Percentiles rank a stretch among this genome's conserved stretches.
Conservation (phyloP, 2,888 invertebrate genomes). For the Leptinotarsa peninsularis region DNA sequence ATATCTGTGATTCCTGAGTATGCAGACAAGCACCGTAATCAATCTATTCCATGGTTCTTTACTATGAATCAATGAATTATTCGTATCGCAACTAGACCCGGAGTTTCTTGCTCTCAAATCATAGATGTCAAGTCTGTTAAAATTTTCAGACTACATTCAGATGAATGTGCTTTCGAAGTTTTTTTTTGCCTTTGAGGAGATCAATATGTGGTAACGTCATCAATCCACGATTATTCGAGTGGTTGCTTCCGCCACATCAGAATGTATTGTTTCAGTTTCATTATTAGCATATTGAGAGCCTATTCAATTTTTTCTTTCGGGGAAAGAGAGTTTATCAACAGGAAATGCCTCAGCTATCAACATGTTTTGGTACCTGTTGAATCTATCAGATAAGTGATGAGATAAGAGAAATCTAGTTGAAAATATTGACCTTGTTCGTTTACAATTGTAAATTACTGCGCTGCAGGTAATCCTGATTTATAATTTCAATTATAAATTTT, state of each 20-base stretch:
- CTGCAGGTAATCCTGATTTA: neutral
- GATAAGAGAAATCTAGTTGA: conserved; percentile 29
- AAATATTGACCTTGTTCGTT: conserved; percentile 31
- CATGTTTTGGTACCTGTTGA: conserved; percentile 29
- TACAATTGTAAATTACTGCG: conserved; percentile 17
- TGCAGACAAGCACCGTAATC: no score
- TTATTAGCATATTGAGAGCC: neutral
- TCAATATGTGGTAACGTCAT: no score
- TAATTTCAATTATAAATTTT: neutral
- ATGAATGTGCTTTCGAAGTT: no score
- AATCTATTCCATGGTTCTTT: no score
- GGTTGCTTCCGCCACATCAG: neutral
- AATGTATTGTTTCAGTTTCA: neutral
- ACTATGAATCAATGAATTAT: no score
- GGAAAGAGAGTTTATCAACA: neutral
- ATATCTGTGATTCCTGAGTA: no score
- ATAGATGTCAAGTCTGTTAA: no score
- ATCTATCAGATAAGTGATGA: conserved; percentile 17
- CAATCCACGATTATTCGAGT: no score
- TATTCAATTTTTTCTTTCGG: neutral
- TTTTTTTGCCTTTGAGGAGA: no score
- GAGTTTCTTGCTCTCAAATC: no score
- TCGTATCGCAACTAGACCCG: no score
- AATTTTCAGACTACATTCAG: no score
- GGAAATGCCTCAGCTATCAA: conserved; percentile 25